Evolutionary conservation across 2,797 vertebrate genomes (phyloP), one percentile per base, ranked within the genome.

Genomic region (Siniperca scherzeri): DNA sequence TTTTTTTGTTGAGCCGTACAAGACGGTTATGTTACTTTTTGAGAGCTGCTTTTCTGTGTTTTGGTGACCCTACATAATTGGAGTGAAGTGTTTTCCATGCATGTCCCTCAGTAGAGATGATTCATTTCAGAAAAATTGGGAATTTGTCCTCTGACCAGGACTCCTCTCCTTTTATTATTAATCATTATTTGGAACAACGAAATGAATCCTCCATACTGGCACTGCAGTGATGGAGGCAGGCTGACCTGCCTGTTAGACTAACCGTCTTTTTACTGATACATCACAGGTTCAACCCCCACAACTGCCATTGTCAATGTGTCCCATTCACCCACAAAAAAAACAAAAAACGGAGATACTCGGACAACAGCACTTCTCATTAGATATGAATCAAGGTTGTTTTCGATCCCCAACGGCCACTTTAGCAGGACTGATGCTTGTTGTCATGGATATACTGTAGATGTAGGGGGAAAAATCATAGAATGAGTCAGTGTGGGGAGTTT

Each of bases 301-400:
- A 11, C 36, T 19, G 27, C 42, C 16, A 4, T 2, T 70, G 56
- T 53, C 38, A n/a, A 2, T 19, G 22, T 52, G 44, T 60, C 55
- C 22, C 22, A 17, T 40, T 21, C 4, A 36, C 19, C 9, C 57
- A 17, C 19, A 9, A 52, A 60, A 3, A 52, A 27, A 36, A 17
- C 12, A 21, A 21, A 61, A 67, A 8, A 50, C 30, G 9, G 27
- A 11, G 27, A 59, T 22, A 62, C 4, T 7, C 22, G 9, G 30
- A 27, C 33, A 30, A 56, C 3, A 33, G 1, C 11, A 21, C 7
- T 22, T 60, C 6, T 52, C 16, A 30, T 25, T 70, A 8, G 27
- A 30, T 13, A 46, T 38, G 0, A 74, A 30, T 73, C 19, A 61
- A 33, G 30, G 50, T 52, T 48, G 17, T 25, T 75, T 80, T 78